A percentile compares a stretch with the other conserved stretches of the same genome.
phyloP scores from a whole-genome alignment of 2,888 invertebrate species.

The Teleiodes luculella region DNA sequence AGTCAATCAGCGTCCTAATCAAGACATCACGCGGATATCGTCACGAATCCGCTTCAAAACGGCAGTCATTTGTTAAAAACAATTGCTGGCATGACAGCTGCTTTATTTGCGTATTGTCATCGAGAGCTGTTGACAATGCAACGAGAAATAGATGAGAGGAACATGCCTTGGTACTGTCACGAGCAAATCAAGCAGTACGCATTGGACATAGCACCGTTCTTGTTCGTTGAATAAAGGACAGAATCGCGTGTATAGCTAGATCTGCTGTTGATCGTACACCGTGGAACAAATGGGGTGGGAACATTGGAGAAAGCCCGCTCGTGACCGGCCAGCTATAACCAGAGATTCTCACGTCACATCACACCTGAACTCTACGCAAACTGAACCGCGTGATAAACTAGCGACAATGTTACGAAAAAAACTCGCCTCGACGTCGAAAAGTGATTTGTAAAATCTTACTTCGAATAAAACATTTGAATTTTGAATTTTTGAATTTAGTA shows the following conservation, averaged over 20 bases:
- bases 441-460: too few relatives aligned
- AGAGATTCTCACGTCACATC: conserved; percentile 31
- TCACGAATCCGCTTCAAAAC: background rate
- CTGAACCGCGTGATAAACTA: conserved; percentile 11
- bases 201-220: too few relatives aligned
- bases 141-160: too few relatives aligned
- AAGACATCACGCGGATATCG: background rate
- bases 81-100: background rate
- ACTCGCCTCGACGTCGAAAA: too few relatives aligned
- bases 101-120: background rate
- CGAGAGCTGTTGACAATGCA: background rate
- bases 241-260: too few relatives aligned
- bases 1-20: background rate
- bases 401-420: too few relatives aligned
- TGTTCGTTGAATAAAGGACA: too few relatives aligned
- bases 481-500: too few relatives aligned
- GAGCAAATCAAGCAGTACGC: too few relatives aligned
- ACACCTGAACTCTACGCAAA: conserved; percentile 32
- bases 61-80: background rate
- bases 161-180: too few relatives aligned
- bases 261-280: too few relatives aligned
- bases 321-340: conserved; percentile 31
- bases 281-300: conserved; percentile 32
- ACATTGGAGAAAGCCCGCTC: conserved; percentile 38
- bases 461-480: too few relatives aligned